These are phyloP conservation scores for Oreochromis grahami DNA, from an alignment of 2,797 vertebrate genomes.

Conservation along the genomic window DNA sequence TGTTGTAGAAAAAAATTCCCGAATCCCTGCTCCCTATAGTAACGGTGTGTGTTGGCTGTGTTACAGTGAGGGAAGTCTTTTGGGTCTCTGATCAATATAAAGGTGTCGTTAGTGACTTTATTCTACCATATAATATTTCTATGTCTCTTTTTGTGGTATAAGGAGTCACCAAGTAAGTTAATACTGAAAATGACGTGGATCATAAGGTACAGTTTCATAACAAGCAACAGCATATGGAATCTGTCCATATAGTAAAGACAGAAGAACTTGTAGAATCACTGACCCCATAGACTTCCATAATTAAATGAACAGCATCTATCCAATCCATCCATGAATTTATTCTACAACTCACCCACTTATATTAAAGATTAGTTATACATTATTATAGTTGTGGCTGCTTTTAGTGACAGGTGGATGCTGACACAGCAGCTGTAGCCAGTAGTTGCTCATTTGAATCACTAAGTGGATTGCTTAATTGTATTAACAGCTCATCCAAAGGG, in stretches of 20 bases:
- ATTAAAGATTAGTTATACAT: neutral
- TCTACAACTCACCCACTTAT: neutral
- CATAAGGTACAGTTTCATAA: neutral
- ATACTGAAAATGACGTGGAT: neutral
- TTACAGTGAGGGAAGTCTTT: neutral
- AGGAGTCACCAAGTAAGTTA: neutral
- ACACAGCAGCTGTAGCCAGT: neutral
- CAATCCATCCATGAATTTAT: neutral
- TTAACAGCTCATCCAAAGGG: neutral
- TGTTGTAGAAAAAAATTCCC: neutral
- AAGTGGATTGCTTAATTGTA: neutral
- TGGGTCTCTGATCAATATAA: neutral
- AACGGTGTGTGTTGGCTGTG: neutral
- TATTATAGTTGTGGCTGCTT: neutral
- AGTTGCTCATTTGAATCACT: neutral
- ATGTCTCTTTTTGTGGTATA: neutral
- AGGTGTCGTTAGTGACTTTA: neutral
- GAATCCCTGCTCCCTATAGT: neutral
- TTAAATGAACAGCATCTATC: neutral
- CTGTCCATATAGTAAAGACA: neutral
- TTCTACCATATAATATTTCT: neutral
- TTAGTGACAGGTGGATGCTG: neutral
- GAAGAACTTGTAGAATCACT: neutral
- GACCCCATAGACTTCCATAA: neutral
- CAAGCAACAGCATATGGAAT: neutral